These are phyloP conservation scores for Danio choprae DNA, from an alignment of 2,797 vertebrate genomes.

Conservation along the genomic window DNA sequence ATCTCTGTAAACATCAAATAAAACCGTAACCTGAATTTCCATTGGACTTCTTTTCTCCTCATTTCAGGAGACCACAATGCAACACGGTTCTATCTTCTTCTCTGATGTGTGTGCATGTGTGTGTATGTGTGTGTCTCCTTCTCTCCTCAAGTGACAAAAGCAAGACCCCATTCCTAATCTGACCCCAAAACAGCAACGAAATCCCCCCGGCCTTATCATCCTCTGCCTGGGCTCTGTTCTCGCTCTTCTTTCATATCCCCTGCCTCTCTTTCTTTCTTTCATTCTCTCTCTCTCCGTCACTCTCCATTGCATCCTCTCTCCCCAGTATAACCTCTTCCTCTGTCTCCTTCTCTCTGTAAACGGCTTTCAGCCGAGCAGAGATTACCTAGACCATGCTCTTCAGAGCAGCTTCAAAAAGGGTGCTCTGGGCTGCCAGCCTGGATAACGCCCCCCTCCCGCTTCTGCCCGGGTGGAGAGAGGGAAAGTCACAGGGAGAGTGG, in stretches of 20 bases:
- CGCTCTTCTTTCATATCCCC: slow-evolving; percentile 46
- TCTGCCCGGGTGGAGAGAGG: slow-evolving; percentile 35
- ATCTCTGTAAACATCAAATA: slow-evolving; percentile 4
- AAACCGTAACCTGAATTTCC: slow-evolving; percentile 1
- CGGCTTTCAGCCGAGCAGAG: slow-evolving; percentile 60
- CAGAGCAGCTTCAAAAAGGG: slow-evolving; percentile 59
- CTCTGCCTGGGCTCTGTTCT: slow-evolving; percentile 51
- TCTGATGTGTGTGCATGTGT: slow-evolving; percentile 42
- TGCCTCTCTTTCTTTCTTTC: slow-evolving; percentile 35
- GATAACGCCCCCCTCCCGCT: slow-evolving; percentile 57
- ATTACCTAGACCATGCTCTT: slow-evolving; percentile 65
- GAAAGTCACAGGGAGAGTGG: slow-evolving; percentile 39
- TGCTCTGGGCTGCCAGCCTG: slow-evolving; percentile 58
- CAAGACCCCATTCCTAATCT: slow-evolving; percentile 55
- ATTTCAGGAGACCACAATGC: slow-evolving; percentile 1
- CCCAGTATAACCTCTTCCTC: slow-evolving; percentile 54
- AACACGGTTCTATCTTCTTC: slow-evolving; percentile 27
- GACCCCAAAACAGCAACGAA: slow-evolving; percentile 53
- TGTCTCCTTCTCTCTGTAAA: slow-evolving; percentile 51
- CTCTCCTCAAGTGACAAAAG: slow-evolving; percentile 54
- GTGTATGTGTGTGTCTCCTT: slow-evolving; percentile 35
- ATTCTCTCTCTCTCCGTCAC: slow-evolving; percentile 42
- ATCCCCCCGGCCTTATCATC: slow-evolving; percentile 53
- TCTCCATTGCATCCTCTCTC: slow-evolving; percentile 52
- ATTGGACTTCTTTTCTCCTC: neutral